Evolutionary conservation across 2,888 invertebrate genomes (phyloP).

Genomic region (Apamea sordens): DNA sequence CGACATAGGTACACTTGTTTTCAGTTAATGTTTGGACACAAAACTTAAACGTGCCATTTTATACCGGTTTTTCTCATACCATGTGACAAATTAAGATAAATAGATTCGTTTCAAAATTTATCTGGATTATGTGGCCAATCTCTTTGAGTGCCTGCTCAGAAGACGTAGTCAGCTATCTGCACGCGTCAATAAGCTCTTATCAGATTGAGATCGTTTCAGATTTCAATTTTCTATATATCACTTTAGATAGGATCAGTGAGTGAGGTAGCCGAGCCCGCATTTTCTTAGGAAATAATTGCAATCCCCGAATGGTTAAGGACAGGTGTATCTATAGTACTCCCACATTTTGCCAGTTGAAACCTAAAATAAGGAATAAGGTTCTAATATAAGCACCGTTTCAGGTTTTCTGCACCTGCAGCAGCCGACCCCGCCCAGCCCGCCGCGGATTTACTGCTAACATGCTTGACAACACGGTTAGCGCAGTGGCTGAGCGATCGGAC

Average conservation of each 20-base stretch:
- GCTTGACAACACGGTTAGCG: too few species aligned
- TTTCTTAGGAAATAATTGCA: background rate
- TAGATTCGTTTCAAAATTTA: constrained; percentile 25
- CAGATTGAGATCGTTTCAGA: constrained; percentile 25
- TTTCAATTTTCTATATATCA: constrained; percentile 30
- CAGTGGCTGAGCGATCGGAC: too few species aligned
- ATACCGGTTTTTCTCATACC: constrained; percentile 23
- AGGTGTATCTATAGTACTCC: background rate
- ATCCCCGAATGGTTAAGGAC: background rate
- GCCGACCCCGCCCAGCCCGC: too few species aligned
- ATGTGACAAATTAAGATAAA: constrained; percentile 42
- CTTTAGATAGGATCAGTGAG: constrained; percentile 12
- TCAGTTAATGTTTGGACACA: background rate
- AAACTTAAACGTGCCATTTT: background rate
- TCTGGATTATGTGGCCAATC: constrained; percentile 48
- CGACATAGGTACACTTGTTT: background rate
- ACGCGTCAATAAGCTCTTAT: constrained; percentile 17
- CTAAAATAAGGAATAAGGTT: too few species aligned
- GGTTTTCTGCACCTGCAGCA: too few species aligned
- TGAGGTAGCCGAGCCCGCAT: background rate
- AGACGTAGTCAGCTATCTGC: constrained; percentile 17
- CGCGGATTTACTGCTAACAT: too few species aligned
- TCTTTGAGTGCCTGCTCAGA: constrained; percentile 17
- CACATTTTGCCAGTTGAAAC: background rate
- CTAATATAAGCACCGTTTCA: too few species aligned